These are phyloP conservation scores for Bilobella aurantiaca DNA, from an alignment of 1,140 invertebrate species.

Conservation along the genomic window DNA sequence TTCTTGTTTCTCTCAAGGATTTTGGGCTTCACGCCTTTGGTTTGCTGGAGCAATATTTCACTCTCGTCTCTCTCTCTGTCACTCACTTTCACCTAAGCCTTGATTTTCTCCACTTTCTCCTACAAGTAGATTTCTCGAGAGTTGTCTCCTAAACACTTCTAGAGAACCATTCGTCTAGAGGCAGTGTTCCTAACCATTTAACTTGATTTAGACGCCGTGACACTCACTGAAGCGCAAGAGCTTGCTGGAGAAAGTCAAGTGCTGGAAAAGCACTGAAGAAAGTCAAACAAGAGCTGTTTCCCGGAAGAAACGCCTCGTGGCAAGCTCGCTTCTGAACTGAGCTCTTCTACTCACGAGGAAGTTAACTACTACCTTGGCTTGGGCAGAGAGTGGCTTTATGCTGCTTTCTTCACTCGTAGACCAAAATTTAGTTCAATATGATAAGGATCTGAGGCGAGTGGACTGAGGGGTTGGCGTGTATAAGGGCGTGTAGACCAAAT, in stretches of 20 bases:
- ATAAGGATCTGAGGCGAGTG: not conserved
- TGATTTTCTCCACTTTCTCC: conserved; percentile 1
- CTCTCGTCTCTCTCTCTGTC: conserved; percentile 1
- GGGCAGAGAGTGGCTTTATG: not conserved
- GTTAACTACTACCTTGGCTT: not conserved
- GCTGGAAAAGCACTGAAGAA: too few species aligned
- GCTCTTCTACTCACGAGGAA: not conserved
- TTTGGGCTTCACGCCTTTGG: not conserved
- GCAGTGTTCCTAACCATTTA: conserved; percentile 1
- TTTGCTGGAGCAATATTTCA: not conserved
- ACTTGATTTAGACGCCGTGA: not conserved
- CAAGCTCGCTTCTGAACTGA: too few species aligned
- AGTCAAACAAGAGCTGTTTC: too few species aligned
- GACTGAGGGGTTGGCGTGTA: not conserved
- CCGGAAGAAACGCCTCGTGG: too few species aligned
- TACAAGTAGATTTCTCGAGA: too few species aligned
- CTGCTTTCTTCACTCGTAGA: not conserved
- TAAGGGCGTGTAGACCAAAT: not conserved
- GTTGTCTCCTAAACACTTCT: too few species aligned
- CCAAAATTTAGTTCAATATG: not conserved
- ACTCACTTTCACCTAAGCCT: conserved; percentile 6
- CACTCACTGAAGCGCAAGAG: not conserved
- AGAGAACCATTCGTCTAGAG: not conserved
- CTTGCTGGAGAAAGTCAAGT: too few species aligned
- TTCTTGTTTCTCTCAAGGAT: not conserved